Conservation (phyloP, 2,797 vertebrate genomes). For the Syndactyla subalaris region DNA sequence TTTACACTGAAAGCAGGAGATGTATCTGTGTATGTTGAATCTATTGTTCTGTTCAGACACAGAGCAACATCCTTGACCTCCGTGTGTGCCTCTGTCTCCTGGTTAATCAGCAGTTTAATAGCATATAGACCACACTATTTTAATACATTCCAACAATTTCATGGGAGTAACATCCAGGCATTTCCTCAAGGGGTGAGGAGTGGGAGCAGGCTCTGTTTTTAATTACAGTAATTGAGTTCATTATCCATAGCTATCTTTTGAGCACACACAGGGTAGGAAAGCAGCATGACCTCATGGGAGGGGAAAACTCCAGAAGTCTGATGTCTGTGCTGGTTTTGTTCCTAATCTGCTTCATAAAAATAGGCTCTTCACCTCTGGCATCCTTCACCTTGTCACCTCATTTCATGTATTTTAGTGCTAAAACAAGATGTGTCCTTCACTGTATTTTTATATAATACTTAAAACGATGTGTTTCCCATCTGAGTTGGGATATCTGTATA, state of each 20-base stretch:
- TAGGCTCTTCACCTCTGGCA: not conserved
- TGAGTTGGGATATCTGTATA: not conserved
- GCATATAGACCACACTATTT: not conserved
- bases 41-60: not conserved
- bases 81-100: not conserved
- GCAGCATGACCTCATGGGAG: not conserved
- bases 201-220: not conserved
- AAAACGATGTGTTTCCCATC: not conserved
- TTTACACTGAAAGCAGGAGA: not conserved
- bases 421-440: not conserved
- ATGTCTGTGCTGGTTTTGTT: not conserved
- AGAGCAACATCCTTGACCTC: not conserved
- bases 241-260: not conserved
- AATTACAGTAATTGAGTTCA: constrained; percentile 11
- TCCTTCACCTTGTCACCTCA: not conserved
- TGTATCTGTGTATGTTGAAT: not conserved
- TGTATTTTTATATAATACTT: not conserved
- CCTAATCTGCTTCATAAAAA: not conserved
- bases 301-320: not conserved
- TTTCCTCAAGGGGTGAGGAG: not conserved
- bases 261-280: not conserved
- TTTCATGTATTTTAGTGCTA: not conserved
- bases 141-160: not conserved
- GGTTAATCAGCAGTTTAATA: not conserved
- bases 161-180: not conserved